Evolutionary conservation across 2,797 vertebrate genomes (phyloP), one percentile per base, ranked within the genome.

Genomic region (Gallinago solitaria): DNA sequence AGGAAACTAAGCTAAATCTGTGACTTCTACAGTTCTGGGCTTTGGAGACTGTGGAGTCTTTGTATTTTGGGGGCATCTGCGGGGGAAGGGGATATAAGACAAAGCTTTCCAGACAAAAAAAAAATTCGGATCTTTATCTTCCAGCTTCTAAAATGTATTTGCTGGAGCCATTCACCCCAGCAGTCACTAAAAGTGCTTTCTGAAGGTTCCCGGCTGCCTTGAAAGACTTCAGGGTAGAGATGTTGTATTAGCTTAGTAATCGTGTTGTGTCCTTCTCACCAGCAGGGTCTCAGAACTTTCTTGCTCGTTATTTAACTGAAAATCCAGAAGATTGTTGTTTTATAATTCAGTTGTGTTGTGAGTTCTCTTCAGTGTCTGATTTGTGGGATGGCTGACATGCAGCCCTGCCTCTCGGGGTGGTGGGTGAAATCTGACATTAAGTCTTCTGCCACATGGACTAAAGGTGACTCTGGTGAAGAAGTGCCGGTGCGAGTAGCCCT

Each of bases 31-130:
- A 30, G 18, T 23, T 81, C 21, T 89, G 33, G 59, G 70, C 61
- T 76, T 94, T 76, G 24, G 37, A 80, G 67, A 75, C 63, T 64
- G 18, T 65, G 65, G 64, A 83, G n/a, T 47, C 45, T 94, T 91
- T 78, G 37, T 88, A 8, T 88, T 94, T 82, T 39, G 65, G 30
- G 83, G 54, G 12, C 25, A 30, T 63, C 50, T 61, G 65, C 30
- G 35, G 65, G 13, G 21, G 59, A 68, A 8, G 8, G 43, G 16
- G 32, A 30, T 53, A 2, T 48, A 90, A 96, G 68, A 89, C 67
- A 93, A 93, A 94, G 60, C 35, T 78, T 89, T 83, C 13, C 63
- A 90, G 70, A 60, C 65, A 71, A 84, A 92, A 92, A 61, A 74
- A 21, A 76, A 86, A 87, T 73, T 37, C 70, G 41, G 51, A 67